Conservation (phyloP, 2,888 invertebrate genomes). For the Napeogenes inachia region DNA sequence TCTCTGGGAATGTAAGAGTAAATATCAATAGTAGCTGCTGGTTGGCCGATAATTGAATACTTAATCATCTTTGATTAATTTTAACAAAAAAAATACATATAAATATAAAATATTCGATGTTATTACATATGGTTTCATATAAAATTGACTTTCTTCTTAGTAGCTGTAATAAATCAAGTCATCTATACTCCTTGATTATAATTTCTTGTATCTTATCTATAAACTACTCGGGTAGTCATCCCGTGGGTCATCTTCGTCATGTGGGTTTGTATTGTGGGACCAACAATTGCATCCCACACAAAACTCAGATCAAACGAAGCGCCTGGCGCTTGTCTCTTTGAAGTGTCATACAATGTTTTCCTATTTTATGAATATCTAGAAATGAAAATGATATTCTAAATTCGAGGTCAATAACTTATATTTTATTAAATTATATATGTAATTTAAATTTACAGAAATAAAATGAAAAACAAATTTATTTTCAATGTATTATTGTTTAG, state of each 20-base stretch:
- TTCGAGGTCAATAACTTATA: too few species aligned
- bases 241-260: constrained; percentile 25
- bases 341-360: neutral
- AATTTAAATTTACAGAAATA: too few species aligned
- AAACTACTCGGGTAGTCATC: too few species aligned
- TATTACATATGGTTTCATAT: too few species aligned
- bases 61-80: neutral
- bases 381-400: too few species aligned
- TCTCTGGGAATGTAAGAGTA: constrained; percentile 17
- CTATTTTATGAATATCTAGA: too few species aligned
- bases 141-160: neutral
- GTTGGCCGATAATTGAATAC: neutral
- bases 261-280: constrained; percentile 41
- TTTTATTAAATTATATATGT: too few species aligned
- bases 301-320: constrained; percentile 42
- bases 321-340: constrained; percentile 43
- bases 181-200: constrained; percentile 1
- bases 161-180: neutral
- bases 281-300: constrained; percentile 54
- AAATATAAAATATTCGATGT: too few species aligned
- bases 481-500: neutral
- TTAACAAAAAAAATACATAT: too few species aligned
- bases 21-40: constrained; percentile 10
- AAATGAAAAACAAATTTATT: too few species aligned
- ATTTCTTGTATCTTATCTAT: neutral